A percentile compares a stretch with the other conserved stretches of the same genome.
Conservation (phyloP, 2,888 invertebrate species). For the Pyrgus malvae region DNA sequence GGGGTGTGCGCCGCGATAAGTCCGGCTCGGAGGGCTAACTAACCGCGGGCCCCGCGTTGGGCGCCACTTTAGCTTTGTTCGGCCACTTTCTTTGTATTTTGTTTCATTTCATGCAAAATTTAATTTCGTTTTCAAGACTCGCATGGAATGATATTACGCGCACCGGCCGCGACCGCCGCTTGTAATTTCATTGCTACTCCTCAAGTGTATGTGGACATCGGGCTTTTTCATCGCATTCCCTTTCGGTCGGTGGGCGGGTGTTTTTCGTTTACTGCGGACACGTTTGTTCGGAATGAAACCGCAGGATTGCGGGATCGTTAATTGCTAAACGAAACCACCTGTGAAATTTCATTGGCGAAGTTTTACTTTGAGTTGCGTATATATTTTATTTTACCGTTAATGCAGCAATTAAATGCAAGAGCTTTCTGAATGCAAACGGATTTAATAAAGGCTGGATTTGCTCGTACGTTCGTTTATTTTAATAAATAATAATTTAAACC, state of each 20-base stretch:
- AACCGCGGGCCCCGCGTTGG: slow-evolving; percentile 59
- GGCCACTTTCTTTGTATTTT: slow-evolving; percentile 78
- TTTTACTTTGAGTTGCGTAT: slow-evolving; percentile 51
- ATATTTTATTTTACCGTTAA: slow-evolving; percentile 44
- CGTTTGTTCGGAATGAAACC: slow-evolving; percentile 72
- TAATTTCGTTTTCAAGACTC: slow-evolving; percentile 82
- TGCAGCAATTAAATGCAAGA: slow-evolving; percentile 38
- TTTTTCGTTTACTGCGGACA: slow-evolving; percentile 70
- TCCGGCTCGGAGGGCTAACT: slow-evolving; percentile 55
- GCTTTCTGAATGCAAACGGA: slow-evolving; percentile 25
- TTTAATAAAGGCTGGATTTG: slow-evolving; percentile 27
- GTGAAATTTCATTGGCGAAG: slow-evolving; percentile 64
- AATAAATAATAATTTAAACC: slow-evolving; percentile 24
- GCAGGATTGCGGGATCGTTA: slow-evolving; percentile 72
- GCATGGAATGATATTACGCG: slow-evolving; percentile 78
- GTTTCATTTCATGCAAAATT: slow-evolving; percentile 81
- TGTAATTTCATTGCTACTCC: slow-evolving; percentile 74
- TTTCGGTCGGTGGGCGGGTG: slow-evolving; percentile 68
- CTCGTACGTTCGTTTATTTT: slow-evolving; percentile 25
- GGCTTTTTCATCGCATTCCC: slow-evolving; percentile 81
- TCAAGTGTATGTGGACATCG: slow-evolving; percentile 80
- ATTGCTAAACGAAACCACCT: slow-evolving; percentile 72
- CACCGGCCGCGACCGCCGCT: slow-evolving; percentile 64
- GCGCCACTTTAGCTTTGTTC: slow-evolving; percentile 72
- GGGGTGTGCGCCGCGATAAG: slow-evolving; percentile 40